Evolutionary conservation across 2,113 vertebrate species (phyloP), one percentile per base, ranked within the genome.

Genomic region (Siniperca knerii): DNA sequence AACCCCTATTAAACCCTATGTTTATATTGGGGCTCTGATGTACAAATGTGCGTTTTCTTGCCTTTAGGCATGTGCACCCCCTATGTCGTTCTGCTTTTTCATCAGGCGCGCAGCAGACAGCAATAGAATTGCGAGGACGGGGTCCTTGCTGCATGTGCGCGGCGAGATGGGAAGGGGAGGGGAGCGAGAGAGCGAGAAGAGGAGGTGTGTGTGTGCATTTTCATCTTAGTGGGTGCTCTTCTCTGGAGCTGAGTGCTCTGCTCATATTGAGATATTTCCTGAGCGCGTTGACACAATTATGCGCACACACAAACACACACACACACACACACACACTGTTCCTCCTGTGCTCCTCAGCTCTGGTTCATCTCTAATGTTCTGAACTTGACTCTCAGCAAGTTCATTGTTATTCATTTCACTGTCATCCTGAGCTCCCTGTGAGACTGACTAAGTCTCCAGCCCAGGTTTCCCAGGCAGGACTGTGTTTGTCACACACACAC

Each of bases 21-120:
- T 87, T 90, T 85, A 83, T 86, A 71, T 79, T 81, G 82, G 58
- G 57, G 66, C 73, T 69, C 82, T 87, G 87, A 92, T 92, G 91
- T 92, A 87, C 89, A 94, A 91, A 93, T 82, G 85, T 86, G 78
- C 60, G 61, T 79, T 91, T 89, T 88, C 40, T 71, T 79, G 88
- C 86, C 88, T 89, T 90, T 61, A 82, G 88, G 81, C 83, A 40
- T 69, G 48, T 46, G 80, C 81, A 77, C 82, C 84, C 82, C 72
- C 79, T 77, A 55, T 83, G 88, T 73, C 50, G 61, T 40, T 87
- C 46, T 54, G 62, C 84, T 90, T 95, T 96, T 95, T 86, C 90
- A 90, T 95, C 94, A 96, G 95, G 95, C 96, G 57, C 70, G 20
- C 85, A 84, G 77, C 77, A 89, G 93, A 92, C 94, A 92, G 93